Percentiles rank a stretch among this genome's conserved stretches.
Conservation (phyloP, 1,140 invertebrate genomes). For the Lepidurus apus region DNA sequence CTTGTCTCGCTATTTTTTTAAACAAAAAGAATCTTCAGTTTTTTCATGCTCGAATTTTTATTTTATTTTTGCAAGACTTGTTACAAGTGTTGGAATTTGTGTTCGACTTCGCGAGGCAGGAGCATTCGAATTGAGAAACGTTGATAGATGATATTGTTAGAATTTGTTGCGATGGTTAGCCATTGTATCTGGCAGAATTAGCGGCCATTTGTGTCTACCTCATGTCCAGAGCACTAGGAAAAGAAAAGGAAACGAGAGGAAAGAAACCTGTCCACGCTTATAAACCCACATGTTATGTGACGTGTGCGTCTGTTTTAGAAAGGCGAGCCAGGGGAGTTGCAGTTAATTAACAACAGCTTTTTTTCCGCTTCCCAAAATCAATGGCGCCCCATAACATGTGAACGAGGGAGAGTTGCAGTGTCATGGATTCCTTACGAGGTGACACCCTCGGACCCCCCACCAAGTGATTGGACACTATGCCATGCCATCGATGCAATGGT, state of each 20-base stretch:
- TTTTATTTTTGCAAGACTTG: not conserved
- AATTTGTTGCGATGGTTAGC: conserved; percentile 19
- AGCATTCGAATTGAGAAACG: not conserved
- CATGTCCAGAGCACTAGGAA: not conserved
- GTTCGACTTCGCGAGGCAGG: conserved; percentile 6
- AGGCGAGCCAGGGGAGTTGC: not conserved
- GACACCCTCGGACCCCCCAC: conserved; percentile 11
- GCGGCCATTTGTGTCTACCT: conserved; percentile 20
- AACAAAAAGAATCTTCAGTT: not conserved
- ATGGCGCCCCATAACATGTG: not conserved
- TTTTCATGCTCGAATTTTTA: not conserved
- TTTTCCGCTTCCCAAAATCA: not conserved
- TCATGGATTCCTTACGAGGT: conserved; percentile 18
- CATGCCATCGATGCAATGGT: conserved; percentile 7
- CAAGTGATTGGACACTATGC: conserved; percentile 21
- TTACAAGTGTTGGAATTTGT: not conserved
- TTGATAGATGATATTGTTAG: conserved; percentile 20
- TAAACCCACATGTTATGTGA: not conserved
- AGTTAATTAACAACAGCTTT: conserved; percentile 16
- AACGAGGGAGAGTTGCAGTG: conserved; percentile 2
- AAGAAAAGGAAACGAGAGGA: conserved; percentile 3
- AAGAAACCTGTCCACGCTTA: not conserved
- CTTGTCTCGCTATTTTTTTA: conserved; percentile 11
- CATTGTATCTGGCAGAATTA: conserved; percentile 15
- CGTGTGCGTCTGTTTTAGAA: not conserved